Conservation (phyloP, 2,113 vertebrate species). For the Notarius lentiginosus region DNA sequence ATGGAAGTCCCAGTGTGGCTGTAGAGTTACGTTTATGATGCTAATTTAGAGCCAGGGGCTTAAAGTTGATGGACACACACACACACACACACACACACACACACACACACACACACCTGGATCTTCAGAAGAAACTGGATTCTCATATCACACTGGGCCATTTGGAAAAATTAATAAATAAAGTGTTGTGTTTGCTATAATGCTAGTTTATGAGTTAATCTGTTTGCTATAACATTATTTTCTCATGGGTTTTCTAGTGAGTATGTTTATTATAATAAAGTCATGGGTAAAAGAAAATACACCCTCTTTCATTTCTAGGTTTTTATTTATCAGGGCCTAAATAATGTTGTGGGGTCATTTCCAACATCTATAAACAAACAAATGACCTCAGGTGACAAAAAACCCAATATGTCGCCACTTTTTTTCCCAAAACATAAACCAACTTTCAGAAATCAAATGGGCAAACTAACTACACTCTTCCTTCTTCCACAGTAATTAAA, state of each 20-base stretch:
- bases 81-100: slow-evolving; percentile 13
- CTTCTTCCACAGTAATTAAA: neutral
- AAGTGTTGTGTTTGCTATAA: neutral
- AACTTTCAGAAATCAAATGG: neutral
- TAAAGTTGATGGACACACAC: neutral
- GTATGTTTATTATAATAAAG: neutral
- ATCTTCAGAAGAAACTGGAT: neutral
- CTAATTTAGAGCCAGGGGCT: slow-evolving; percentile 26
- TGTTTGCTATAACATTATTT: neutral
- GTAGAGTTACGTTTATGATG: neutral
- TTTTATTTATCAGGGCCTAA: neutral
- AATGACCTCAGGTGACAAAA: neutral
- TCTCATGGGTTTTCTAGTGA: neutral
- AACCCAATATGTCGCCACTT: neutral
- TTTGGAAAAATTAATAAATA: neutral
- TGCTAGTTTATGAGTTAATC: neutral
- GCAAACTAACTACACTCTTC: neutral
- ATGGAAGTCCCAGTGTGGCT: slow-evolving; percentile 1
- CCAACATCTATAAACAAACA: neutral
- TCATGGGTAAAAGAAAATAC: neutral
- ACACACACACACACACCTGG: neutral
- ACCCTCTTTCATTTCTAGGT: neutral
- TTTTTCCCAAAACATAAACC: neutral
- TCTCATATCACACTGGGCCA: neutral
- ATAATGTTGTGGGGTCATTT: neutral